These are phyloP conservation scores for Pocillopora verrucosa DNA, from an alignment of 64 coral and sea anemone species.

Conservation along the genomic window DNA sequence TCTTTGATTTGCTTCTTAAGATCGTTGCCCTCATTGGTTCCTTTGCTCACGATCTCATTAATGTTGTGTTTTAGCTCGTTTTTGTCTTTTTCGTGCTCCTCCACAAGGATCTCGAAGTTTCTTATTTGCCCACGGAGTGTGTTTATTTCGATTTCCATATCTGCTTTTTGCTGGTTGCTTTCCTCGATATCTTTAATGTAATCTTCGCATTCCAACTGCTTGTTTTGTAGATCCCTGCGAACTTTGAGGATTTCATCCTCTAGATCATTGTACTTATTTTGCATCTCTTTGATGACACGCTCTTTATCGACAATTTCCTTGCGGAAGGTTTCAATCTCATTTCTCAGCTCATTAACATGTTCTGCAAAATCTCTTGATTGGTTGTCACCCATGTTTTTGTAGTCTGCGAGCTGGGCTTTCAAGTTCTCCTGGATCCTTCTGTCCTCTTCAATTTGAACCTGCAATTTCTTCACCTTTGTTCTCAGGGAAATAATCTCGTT, in stretches of 20 bases:
- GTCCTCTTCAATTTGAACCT: conserved; percentile 75
- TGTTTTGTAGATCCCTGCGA: conserved; percentile 61
- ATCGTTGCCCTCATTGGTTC: conserved; percentile 61
- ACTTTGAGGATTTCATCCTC: conserved; percentile 71
- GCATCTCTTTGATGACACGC: conserved; percentile 52
- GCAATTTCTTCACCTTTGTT: conserved; percentile 81
- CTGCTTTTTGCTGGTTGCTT: conserved; percentile 61
- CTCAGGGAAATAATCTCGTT: conserved; percentile 83
- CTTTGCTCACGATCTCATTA: conserved; percentile 69
- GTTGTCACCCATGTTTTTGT: conserved; percentile 74
- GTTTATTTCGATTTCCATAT: conserved; percentile 77
- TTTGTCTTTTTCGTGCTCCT: conserved; percentile 81
- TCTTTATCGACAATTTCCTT: conserved; percentile 82
- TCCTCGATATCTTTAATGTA: conserved; percentile 62
- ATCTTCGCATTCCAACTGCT: conserved; percentile 58
- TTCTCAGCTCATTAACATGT: conserved; percentile 65
- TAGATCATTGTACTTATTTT: conserved; percentile 57
- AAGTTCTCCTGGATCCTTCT: conserved; percentile 54
- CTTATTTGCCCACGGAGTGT: conserved; percentile 79
- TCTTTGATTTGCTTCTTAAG: conserved; percentile 69
- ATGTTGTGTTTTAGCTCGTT: conserved; percentile 63
- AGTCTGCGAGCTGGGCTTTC: conserved; percentile 73
- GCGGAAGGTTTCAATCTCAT: conserved; percentile 79
- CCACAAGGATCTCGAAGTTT: conserved; percentile 67
- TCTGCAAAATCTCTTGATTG: conserved; percentile 78